Evolutionary conservation across 1,140 invertebrate genomes (phyloP), one percentile per base, ranked within the genome.

Genomic region (Apis dorsata): DNA sequence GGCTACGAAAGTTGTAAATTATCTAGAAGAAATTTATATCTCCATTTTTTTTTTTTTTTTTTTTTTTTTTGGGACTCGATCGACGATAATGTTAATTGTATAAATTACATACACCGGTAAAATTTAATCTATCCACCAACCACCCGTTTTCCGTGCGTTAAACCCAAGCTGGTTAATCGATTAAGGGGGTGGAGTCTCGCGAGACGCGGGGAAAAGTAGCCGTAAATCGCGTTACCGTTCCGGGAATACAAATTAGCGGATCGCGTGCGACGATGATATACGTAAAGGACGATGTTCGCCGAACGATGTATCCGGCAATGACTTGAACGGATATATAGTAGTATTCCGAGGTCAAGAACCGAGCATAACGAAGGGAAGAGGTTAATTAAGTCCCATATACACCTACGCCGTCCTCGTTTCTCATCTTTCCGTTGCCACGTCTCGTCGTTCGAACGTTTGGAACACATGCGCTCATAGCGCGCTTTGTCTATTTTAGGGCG

Each of bases 371-470:
- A 88, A 82, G 73, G 86, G 84, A 88, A 88, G 74, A 78, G 55
- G 79, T 88, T 88, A 88, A 88, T 88, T 88, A 88, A 88, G 81
- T 85, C 63, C 73, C 71, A 17, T 34, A 78, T 83, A 76, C 74
- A 88, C 83, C 83, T 85, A 85, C 66, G 71, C 72, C 66, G 75
- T 81, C 71, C 79, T 82, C 79, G 65, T 85, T 74, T 72, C 71
- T 19, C 55, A n/a, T 21, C 71, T 65, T 65, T 12, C 44, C 34
- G 49, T 81, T 34, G 21, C 44, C 60, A 10, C 11, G 13, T 28
- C 2, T 44, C 28, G 12, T 24, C 19, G 57, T 24, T 24, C n/a
- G n/a, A 62, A 62, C n/a, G 57, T 10, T 59, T 59, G 5, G 8
- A 59, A 9, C n/a, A 24, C 2, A 24, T 12, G 7, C 12, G 53